Evolutionary conservation across 2,113 vertebrate species (phyloP), one percentile per base, ranked within the genome.

Genomic region (Catagonus wagneri): DNA sequence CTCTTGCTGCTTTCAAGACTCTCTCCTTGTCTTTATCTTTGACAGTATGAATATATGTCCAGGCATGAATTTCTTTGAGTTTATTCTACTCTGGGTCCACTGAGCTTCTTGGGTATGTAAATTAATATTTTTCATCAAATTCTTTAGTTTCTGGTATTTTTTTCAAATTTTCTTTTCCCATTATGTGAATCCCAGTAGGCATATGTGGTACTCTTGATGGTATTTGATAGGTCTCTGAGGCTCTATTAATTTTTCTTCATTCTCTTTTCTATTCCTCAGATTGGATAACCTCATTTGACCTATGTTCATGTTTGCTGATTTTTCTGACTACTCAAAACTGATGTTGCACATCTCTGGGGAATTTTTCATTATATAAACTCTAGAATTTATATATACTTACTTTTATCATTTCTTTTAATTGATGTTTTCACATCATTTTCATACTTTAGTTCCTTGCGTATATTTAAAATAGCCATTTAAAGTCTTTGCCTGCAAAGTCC

Each of bases 311-410:
- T 74, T 36, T 86, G 75, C 7, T 23, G 23, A 81, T 68, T 78
- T 88, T 83, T 86, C 54, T 54, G 32, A 16, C 9, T 87, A 65
- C 54, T 96, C 58, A 72, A 25, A 80, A 34, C 12, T 34, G 19
- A 20, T 63, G 7, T 22, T 84, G 54, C 58, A 39, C 7, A 12
- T 3, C 4, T 61, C 52, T 76, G 12, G 12, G 34, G 22, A 93
- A 29, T 63, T 95, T 93, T 90, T 74, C 34, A 76, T 63, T 85
- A 86, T 69, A 76, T 93, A 74, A 85, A 56, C 68, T 61, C 74
- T 7, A 78, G 22, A 68, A 68, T 63, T 92, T 58, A 63, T 13
- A 22, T 39, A 81, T 44, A 44, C 7, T 76, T 68, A n/a, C 60
- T 44, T 89, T 58, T 65, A 36, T 39, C 58, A 54, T 36, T 32